Evolutionary conservation across 1,140 invertebrate genomes (phyloP), one percentile per base, ranked within the genome.

Genomic region (Centruroides sculpturatus): DNA sequence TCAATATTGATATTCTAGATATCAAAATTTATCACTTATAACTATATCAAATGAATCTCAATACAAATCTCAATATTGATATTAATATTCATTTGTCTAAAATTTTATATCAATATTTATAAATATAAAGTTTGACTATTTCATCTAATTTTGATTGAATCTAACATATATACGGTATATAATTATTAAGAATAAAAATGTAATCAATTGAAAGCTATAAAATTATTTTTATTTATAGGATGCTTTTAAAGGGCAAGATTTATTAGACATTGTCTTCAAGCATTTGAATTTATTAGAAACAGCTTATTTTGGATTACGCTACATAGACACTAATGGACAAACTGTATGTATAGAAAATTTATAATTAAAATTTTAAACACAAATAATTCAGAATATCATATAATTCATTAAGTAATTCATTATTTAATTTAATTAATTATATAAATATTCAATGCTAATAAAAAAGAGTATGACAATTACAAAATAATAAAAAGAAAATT

Each of bases 271-370:
- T 63, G 88, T 92, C 47, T 92, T 89, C 74, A 82, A 85, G 66
- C 87, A 92, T 72, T 79, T 95, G 60, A 92, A 92, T 77, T 80
- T 95, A 50, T 75, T 93, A 66, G 91, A 95, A 76, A 94, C 89
- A 35, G 86, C 88, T 60, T 94, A 93, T 73, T 95, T 95, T 74
- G 91, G 91, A 50, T 79, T 95, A 6, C 83, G 90, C 52, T 95
- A 87, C 71, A 76, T 93, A 47, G 89, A 93, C 72, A 80, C 84
- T 66, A 83, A 86, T 46, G 69, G 65, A 47, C 66, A 70, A 61
- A 61, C 60, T 57, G 69, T 70, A 66, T 62, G 41, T 55, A 56
- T 47, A 53, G 23, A 34, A n/a, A 56, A 5, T 56, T n/a, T 12
- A 12, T 23, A 34, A 56, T 1, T 56, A 12, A 56, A 12, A 56